Base-by-base conservation (phyloP, 1,140 invertebrate genomes). In the Penaeus indicus region DNA sequence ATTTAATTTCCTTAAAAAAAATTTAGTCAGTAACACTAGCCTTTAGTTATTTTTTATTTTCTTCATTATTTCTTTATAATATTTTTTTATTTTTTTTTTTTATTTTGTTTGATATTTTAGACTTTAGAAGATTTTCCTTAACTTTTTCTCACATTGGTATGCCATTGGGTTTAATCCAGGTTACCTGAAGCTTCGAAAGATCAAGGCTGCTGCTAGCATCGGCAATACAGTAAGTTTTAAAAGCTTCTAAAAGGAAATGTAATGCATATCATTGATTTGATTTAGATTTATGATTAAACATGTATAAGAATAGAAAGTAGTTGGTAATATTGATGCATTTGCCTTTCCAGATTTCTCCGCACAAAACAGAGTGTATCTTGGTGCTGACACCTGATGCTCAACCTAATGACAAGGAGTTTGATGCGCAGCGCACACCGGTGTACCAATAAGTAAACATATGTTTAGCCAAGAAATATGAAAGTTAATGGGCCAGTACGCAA, bases 121-220 rank as follows among this genome's bases (percentile, higher is more conserved):
- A 80, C 69, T 86, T 27, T 22, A 80, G 22, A 87, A 69, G 42
- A 89, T 93, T 94, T 94, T 94, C 94, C 95, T 96, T 96, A 94
- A 96, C 94, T 93, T 85, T 91, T 93, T 93, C 93, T 93, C 93
- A 98, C 96, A 96, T 99, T 94, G 99, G 99, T 94, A 95, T 94
- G 97, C 99, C 81, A 96, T 99, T 91, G 95, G 96, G 85, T 94
- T 95, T 92, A 99, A 99, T 94, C 98, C 98, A 90, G 99, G 99
- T 92, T 99, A 99, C 92, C 94, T 99, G 85, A 99, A 99, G 93
- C 93, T 99, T 90, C 95, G 99, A 90, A 99, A 99, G 93, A 97
- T 99, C 90, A 95, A 98, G 92, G 99, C 99, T 64, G 97, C 99
- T 7, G 98, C 99, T 92, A 98, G 96, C 92, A 99, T 99, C 93